Evolutionary conservation across 2,113 vertebrate genomes (phyloP).

Genomic region (Myotis davidii): DNA sequence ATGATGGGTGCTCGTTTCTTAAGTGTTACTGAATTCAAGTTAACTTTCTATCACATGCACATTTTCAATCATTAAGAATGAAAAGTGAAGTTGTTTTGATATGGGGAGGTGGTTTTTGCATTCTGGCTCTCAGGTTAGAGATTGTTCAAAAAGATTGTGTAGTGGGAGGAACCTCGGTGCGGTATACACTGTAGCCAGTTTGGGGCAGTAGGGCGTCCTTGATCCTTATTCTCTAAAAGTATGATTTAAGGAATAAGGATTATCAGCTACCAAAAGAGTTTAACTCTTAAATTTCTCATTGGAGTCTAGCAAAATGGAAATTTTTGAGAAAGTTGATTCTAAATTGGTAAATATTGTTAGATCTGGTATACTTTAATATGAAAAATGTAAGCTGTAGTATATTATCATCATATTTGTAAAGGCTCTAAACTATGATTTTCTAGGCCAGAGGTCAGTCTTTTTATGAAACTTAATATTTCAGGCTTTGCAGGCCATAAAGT

Average conservation of each 20-base stretch:
- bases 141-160: background rate
- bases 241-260: background rate
- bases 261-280: background rate
- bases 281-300: slow-evolving; percentile 2
- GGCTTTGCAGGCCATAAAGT: background rate
- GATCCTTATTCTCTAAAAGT: background rate
- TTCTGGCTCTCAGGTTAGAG: background rate
- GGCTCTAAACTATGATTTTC: background rate
- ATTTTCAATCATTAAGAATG: background rate
- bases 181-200: background rate
- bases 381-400: background rate
- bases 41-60: background rate
- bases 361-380: background rate
- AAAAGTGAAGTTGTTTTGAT: background rate
- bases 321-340: background rate
- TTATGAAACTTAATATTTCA: background rate
- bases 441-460: background rate
- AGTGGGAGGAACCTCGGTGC: background rate
- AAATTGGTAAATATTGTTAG: background rate
- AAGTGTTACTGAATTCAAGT: background rate
- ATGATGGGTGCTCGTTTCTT: background rate
- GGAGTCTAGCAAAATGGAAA: slow-evolving; percentile 15
- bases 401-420: slow-evolving; percentile 17
- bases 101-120: background rate
- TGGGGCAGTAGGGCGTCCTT: background rate